A percentile compares a stretch with the other conserved stretches of the same genome.
These are phyloP conservation scores for Holcopasites calliopsidis DNA, from an alignment of 1,140 invertebrate genomes.

Conservation along the genomic window DNA sequence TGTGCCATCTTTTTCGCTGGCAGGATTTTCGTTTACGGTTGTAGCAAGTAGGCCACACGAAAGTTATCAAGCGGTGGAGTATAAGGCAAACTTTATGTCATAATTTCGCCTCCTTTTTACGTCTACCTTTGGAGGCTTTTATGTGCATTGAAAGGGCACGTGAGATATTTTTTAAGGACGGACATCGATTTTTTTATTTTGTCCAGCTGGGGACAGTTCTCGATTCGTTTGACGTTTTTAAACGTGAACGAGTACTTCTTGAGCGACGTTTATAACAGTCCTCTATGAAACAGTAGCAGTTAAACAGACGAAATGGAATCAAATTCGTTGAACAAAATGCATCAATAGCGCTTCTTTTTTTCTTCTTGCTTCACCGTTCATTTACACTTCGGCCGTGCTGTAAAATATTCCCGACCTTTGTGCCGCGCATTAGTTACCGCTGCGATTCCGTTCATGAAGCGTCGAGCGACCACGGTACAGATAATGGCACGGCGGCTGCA, in stretches of 20 bases:
- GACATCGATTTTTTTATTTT: too few species aligned
- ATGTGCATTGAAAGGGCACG: neutral
- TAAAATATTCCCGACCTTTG: slow-evolving; percentile 55
- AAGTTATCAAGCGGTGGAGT: neutral
- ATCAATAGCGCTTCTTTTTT: slow-evolving; percentile 36
- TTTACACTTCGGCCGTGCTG: slow-evolving; percentile 28
- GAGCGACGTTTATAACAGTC: too few species aligned
- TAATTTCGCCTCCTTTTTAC: neutral
- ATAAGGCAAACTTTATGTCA: slow-evolving; percentile 12
- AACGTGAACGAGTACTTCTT: too few species aligned
- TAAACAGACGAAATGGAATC: neutral
- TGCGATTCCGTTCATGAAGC: slow-evolving; percentile 56
- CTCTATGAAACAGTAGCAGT: neutral
- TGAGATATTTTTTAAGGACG: too few species aligned
- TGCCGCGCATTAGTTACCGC: slow-evolving; percentile 55
- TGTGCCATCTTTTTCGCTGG: neutral
- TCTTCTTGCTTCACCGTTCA: slow-evolving; percentile 7
- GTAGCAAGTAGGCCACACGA: neutral
- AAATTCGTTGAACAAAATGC: too few species aligned
- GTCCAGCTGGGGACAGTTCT: too few species aligned
- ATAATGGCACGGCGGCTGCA: slow-evolving; percentile 50
- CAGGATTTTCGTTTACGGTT: slow-evolving; percentile 8
- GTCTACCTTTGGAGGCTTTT: neutral
- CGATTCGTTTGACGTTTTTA: too few species aligned
- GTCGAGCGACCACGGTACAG: slow-evolving; percentile 38